These are phyloP conservation scores for Notospermus geniculatus DNA, from an alignment of 1,140 invertebrate species.

Conservation along the genomic window DNA sequence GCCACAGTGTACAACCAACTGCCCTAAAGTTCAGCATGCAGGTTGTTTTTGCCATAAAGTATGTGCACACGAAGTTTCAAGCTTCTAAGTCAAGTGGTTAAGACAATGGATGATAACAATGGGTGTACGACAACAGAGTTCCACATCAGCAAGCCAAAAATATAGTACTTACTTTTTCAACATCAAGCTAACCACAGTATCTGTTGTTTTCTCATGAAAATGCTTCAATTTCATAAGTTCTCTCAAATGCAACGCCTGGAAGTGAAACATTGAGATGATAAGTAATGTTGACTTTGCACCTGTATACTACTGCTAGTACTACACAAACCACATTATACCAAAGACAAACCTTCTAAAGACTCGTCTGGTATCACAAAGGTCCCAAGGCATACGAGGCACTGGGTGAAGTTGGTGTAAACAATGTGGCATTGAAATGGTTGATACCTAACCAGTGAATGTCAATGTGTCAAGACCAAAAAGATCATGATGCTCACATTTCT, in stretches of 20 bases:
- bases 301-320: conserved; percentile 6
- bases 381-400: too few relatives aligned
- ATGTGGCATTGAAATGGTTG: background rate
- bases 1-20: too few relatives aligned
- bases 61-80: too few relatives aligned
- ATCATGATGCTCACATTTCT: conserved; percentile 52
- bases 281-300: conserved; percentile 5
- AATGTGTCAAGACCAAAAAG: background rate
- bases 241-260: conserved; percentile 55
- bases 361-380: too few relatives aligned
- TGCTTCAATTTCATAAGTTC: conserved; percentile 60
- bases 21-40: too few relatives aligned
- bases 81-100: too few relatives aligned
- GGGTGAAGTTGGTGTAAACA: too few relatives aligned
- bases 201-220: conserved; percentile 60
- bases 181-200: conserved; percentile 56
- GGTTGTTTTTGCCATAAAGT: too few relatives aligned
- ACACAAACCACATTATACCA: too few relatives aligned
- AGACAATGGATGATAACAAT: too few relatives aligned
- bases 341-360: too few relatives aligned
- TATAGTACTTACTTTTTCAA: conserved; percentile 53
- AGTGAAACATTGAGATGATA: conserved; percentile 15
- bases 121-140: too few relatives aligned
- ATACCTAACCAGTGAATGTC: conserved; percentile 3
- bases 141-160: conserved; percentile 5